These are phyloP conservation scores for Cephonodes hylas DNA, from an alignment of 2,888 invertebrate genomes.

Conservation along the genomic window DNA sequence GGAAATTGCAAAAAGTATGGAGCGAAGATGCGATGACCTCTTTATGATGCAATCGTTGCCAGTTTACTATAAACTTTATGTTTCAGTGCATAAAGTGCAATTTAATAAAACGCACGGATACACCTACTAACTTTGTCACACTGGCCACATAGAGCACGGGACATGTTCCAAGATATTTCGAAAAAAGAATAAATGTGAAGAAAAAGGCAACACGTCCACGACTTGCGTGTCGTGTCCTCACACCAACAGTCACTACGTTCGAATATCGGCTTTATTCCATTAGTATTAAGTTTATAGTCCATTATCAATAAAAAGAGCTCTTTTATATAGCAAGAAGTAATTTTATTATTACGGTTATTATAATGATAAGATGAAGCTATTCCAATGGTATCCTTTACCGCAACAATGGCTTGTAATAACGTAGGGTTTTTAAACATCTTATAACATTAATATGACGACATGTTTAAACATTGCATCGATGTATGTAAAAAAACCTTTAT, in stretches of 20 bases:
- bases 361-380: conserved; percentile 50
- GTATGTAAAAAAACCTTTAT: not conserved
- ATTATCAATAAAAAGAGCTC: not conserved
- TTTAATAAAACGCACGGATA: not conserved
- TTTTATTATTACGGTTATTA: conserved; percentile 62
- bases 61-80: not conserved
- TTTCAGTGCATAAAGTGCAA: not conserved
- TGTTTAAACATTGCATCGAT: not conserved
- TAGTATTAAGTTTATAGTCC: conserved; percentile 22
- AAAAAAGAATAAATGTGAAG: conserved; percentile 43
- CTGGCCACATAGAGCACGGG: conserved; percentile 58
- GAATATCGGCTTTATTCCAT: conserved; percentile 25
- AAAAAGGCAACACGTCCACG: conserved; percentile 45
- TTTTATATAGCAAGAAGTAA: conserved; percentile 43
- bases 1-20: conserved; percentile 13
- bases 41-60: not conserved
- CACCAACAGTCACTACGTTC: conserved; percentile 25
- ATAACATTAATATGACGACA: conserved; percentile 18
- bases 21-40: conserved; percentile 14
- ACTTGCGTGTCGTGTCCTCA: conserved; percentile 55
- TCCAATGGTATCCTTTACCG: conserved; percentile 49
- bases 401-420: conserved; percentile 44
- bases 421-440: conserved; percentile 29
- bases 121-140: conserved; percentile 37
- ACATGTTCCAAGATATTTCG: conserved; percentile 56